Base-by-base conservation (phyloP, 1,140 invertebrate species). In the Agrilus planipennis region DNA sequence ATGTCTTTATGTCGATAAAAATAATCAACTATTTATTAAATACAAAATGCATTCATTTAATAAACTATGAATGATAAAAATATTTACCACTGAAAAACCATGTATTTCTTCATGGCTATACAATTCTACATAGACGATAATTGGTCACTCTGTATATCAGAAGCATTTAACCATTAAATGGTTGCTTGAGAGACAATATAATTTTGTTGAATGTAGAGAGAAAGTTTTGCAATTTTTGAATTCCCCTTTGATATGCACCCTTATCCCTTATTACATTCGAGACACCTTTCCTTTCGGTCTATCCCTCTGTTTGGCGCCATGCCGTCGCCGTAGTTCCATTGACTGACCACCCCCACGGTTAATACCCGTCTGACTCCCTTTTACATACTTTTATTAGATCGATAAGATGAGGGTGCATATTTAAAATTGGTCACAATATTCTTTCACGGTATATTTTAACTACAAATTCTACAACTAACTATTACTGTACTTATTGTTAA, bases 211-310 rank as follows among this genome's bases (percentile, higher is more conserved):
- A 35, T 9, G 18, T 18, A 19, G 21, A 38, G 22, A 22, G 16
- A 27, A 12, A 7, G 7, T 27, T 27, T 27, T 12, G 23, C 23
- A 12, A 27, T 21, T n/a, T 21, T 12, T 36, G 20, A 21, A 2
- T 18, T 6, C 19, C 20, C 20, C 34, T 37, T 43, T 36, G 35
- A 39, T 48, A 50, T 50, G 42, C 48, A 47, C 48, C 48, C 48
- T 27, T 40, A 10, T 10, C n/a, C 38, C 39, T 35, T 42, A 51
- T 51, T 38, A 46, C 37, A 31, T 36, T 27, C 10, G 34, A 37
- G 18, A n/a, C n/a, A n/a, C n/a, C n/a, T n/a, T n/a, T n/a, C n/a
- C n/a, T n/a, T n/a, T n/a, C n/a, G n/a, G n/a, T n/a, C n/a, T n/a
- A n/a, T n/a, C n/a, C n/a, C n/a, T 40, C 2, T 40, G 32, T 36